phyloP scores from a whole-genome alignment of 2,888 invertebrate genomes.

The Gastracanthus pulcherrimus region DNA sequence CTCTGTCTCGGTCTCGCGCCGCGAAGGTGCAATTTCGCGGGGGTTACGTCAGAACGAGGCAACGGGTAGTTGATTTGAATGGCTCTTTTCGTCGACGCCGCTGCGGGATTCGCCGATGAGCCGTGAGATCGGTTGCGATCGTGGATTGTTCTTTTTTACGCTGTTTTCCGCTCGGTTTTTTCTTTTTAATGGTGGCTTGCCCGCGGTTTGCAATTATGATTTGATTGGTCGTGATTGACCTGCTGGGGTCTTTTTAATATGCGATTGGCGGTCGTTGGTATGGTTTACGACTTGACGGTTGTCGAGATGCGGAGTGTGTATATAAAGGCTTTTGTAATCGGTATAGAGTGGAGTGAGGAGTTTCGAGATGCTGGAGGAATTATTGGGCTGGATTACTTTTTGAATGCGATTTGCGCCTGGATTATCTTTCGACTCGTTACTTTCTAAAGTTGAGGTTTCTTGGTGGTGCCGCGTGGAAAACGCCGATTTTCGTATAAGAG shows the following conservation, averaged over 20 bases:
- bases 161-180: too few species aligned
- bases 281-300: not conserved
- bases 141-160: not conserved
- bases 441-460: not conserved
- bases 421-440: not conserved
- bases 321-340: not conserved
- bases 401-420: not conserved
- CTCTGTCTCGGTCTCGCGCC: too few species aligned
- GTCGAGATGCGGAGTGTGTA: too few species aligned
- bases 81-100: conserved; percentile 2
- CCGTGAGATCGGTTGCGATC: not conserved
- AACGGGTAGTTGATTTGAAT: conserved; percentile 6
- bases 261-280: not conserved
- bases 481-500: too few species aligned
- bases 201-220: not conserved
- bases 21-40: conserved; percentile 28
- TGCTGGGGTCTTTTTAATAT: not conserved
- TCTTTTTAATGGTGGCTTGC: too few species aligned
- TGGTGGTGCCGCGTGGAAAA: too few species aligned
- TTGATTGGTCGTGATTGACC: not conserved
- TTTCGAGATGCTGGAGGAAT: not conserved
- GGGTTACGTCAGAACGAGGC: conserved; percentile 30
- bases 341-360: too few species aligned
- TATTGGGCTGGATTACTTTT: not conserved
- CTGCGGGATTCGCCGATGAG: not conserved